Percentiles rank a stretch among this genome's conserved stretches.
Evolutionary conservation across 2,797 vertebrate genomes (phyloP).

Genomic region (Epinephelus awoara): DNA sequence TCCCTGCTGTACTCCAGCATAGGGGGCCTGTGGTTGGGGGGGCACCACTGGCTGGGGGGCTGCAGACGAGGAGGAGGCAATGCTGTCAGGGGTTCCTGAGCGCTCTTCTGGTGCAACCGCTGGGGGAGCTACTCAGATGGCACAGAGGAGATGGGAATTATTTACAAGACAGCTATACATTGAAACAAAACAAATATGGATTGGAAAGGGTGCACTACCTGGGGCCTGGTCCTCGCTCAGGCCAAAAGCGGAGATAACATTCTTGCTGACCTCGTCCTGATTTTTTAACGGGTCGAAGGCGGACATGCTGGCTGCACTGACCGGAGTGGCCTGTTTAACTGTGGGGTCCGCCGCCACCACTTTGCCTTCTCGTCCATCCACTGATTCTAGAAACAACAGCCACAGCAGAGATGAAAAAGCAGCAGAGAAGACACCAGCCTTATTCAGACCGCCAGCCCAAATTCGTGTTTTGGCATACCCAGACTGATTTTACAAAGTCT

Average conservation of each 20-base stretch:
- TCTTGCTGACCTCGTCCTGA: slow-evolving; percentile 99
- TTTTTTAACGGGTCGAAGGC: slow-evolving; percentile 99
- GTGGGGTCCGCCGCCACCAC: slow-evolving; percentile 89
- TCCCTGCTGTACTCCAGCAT: slow-evolving; percentile 90
- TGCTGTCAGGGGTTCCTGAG: slow-evolving; percentile 97
- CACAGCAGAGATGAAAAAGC: neutral
- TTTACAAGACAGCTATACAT: neutral
- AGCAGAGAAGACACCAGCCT: neutral
- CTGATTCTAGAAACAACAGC: slow-evolving; percentile 81
- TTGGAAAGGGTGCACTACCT: slow-evolving; percentile 82
- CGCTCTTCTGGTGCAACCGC: slow-evolving; percentile 93
- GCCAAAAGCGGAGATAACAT: slow-evolving; percentile 98
- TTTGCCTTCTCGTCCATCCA: slow-evolving; percentile 94
- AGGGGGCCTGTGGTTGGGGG: slow-evolving; percentile 89
- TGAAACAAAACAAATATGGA: neutral
- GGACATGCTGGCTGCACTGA: slow-evolving; percentile 99
- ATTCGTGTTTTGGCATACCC: too few species aligned
- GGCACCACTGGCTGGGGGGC: slow-evolving; percentile 92
- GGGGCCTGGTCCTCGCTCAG: slow-evolving; percentile 94
- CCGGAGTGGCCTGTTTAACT: slow-evolving; percentile 92
- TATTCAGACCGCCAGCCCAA: too few species aligned
- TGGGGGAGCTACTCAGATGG: slow-evolving; percentile 84
- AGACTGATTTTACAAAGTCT: too few species aligned
- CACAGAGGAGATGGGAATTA: neutral
- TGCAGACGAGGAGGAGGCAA: slow-evolving; percentile 95